These are phyloP conservation scores for Hydriomena furcata DNA, from an alignment of 2,888 invertebrate species.

Conservation along the genomic window DNA sequence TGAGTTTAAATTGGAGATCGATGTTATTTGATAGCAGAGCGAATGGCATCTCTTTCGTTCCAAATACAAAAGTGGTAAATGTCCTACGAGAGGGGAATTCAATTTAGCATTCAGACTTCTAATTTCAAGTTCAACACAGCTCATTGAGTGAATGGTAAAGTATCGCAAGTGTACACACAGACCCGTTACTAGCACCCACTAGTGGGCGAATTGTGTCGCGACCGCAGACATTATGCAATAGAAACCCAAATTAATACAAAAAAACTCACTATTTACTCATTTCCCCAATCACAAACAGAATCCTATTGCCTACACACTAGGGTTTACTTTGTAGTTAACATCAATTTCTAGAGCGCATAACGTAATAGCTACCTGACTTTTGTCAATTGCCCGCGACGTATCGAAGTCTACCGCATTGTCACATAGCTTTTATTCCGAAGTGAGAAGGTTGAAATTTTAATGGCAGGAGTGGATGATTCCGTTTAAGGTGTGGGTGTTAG, in stretches of 20 bases:
- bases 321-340: constrained; percentile 61
- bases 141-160: constrained; percentile 32
- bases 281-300: constrained; percentile 44
- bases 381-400: constrained; percentile 66
- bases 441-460: constrained; percentile 56
- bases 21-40: neutral
- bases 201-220: constrained; percentile 53
- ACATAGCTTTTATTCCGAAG: constrained; percentile 49
- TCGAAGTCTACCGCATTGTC: constrained; percentile 43
- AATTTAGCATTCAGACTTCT: too few relatives aligned
- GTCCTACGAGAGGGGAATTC: too few relatives aligned
- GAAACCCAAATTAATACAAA: constrained; percentile 52
- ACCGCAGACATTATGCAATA: constrained; percentile 57
- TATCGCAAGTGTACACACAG: constrained; percentile 41
- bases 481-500: constrained; percentile 59
- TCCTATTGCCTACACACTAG: constrained; percentile 52
- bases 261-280: constrained; percentile 41
- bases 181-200: constrained; percentile 42
- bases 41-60: too few relatives aligned
- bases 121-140: constrained; percentile 6
- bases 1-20: neutral
- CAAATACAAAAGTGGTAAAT: too few relatives aligned
- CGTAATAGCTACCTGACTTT: constrained; percentile 61
- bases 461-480: constrained; percentile 47
- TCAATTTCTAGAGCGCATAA: constrained; percentile 59